phyloP scores from a whole-genome alignment of 1,140 invertebrate genomes.

The Drosophila sproati region DNA sequence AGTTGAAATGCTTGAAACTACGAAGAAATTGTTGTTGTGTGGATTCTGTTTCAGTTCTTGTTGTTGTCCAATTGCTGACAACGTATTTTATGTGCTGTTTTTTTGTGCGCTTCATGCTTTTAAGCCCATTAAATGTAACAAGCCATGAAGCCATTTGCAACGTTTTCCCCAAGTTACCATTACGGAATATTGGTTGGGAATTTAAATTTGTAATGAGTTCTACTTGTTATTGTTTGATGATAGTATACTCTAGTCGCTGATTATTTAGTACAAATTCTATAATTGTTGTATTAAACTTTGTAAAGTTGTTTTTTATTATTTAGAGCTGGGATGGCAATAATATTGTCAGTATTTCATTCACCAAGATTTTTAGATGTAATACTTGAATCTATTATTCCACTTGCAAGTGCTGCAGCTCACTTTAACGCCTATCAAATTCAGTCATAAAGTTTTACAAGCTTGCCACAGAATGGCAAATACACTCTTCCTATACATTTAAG shows the following conservation, averaged over 20 bases:
- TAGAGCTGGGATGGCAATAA: too few species aligned
- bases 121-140: constrained; percentile 25
- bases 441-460: constrained; percentile 44
- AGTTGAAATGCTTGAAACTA: constrained; percentile 6
- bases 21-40: constrained; percentile 11
- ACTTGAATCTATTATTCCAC: not conserved
- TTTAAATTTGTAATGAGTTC: not conserved
- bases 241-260: not conserved
- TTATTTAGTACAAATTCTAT: too few species aligned
- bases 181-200: not conserved
- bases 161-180: not conserved
- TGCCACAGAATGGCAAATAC: not conserved
- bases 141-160: constrained; percentile 13
- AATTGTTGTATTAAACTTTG: too few species aligned
- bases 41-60: not conserved
- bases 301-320: too few species aligned
- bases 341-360: too few species aligned
- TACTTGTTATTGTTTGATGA: not conserved
- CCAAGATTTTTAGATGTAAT: too few species aligned
- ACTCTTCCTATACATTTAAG: not conserved
- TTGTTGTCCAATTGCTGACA: not conserved
- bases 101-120: not conserved
- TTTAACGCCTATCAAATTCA: constrained; percentile 22
- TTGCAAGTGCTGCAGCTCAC: constrained; percentile 16
- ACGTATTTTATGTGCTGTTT: constrained; percentile 7